Evolutionary conservation across 2,113 vertebrate genomes (phyloP).

Genomic region (Anolis sagrei): DNA sequence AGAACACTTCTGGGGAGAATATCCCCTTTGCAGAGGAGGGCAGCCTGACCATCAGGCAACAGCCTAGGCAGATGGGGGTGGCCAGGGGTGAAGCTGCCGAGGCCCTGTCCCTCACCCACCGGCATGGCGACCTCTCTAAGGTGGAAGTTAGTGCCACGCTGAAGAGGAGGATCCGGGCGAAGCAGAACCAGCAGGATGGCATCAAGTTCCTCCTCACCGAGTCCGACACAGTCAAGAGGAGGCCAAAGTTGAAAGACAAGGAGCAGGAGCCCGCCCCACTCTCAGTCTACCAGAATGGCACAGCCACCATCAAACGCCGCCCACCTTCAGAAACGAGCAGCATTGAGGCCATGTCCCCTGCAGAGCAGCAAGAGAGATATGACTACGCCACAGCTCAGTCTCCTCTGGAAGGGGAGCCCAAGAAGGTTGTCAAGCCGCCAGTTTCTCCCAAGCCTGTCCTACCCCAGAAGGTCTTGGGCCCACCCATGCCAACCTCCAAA

Average conservation of each 20-base stretch:
- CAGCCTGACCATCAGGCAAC: slow-evolving; percentile 83
- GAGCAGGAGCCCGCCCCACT: slow-evolving; percentile 79
- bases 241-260: slow-evolving; percentile 91
- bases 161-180: slow-evolving; percentile 86
- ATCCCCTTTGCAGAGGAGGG: slow-evolving; percentile 87
- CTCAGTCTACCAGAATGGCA: slow-evolving; percentile 88
- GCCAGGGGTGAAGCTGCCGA: slow-evolving; percentile 66
- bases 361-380: slow-evolving; percentile 67
- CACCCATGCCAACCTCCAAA: slow-evolving; percentile 77
- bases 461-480: slow-evolving; percentile 84
- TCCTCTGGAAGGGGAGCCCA: slow-evolving; percentile 73
- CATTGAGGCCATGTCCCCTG: slow-evolving; percentile 37
- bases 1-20: slow-evolving; percentile 76
- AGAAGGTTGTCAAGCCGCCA: slow-evolving; percentile 88
- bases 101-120: slow-evolving; percentile 60
- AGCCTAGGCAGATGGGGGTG: slow-evolving; percentile 68
- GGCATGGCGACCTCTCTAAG: slow-evolving; percentile 77
- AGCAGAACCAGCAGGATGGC: slow-evolving; percentile 83
- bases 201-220: slow-evolving; percentile 92
- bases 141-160: slow-evolving; percentile 85
- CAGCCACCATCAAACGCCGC: slow-evolving; percentile 82
- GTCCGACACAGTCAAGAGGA: slow-evolving; percentile 92
- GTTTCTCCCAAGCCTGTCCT: slow-evolving; percentile 93
- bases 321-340: slow-evolving; percentile 79
- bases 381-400: slow-evolving; percentile 60